Conservation (phyloP, 2,888 invertebrate species). For the Ramazzottius varieornatus region DNA sequence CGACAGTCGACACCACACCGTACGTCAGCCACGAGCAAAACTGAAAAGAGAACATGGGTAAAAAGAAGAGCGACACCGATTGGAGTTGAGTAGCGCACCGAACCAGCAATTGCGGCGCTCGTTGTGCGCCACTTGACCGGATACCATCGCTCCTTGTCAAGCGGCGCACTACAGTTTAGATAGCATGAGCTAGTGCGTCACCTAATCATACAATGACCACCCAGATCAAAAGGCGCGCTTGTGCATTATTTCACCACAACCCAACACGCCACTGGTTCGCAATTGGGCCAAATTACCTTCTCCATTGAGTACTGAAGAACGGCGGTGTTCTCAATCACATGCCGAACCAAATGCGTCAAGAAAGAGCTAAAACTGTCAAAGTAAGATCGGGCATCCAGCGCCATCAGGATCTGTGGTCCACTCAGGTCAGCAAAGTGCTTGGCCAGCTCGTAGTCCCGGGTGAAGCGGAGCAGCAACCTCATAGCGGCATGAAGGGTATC, state of each 20-base stretch:
- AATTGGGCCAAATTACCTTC: constrained; percentile 28
- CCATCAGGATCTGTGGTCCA: constrained; percentile 42
- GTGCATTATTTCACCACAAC: too few relatives aligned
- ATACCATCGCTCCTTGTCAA: too few relatives aligned
- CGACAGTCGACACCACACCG: constrained; percentile 12
- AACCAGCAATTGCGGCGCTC: too few relatives aligned
- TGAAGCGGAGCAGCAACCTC: constrained; percentile 43
- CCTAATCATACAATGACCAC: too few relatives aligned
- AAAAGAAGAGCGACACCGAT: too few relatives aligned
- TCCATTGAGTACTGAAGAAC: constrained; percentile 48
- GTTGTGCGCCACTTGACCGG: too few relatives aligned
- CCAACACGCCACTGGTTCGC: not conserved
- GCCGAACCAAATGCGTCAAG: constrained; percentile 46
- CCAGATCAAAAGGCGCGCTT: too few relatives aligned
- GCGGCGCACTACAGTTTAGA: too few relatives aligned
- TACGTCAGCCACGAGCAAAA: constrained; percentile 1
- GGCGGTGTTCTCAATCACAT: constrained; percentile 45
- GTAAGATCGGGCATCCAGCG: constrained; percentile 39
- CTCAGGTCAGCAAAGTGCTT: constrained; percentile 42
- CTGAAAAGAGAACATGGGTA: not conserved
- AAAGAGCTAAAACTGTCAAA: constrained; percentile 47
- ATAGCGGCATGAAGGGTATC: constrained; percentile 50
- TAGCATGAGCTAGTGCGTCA: too few relatives aligned
- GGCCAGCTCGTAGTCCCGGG: constrained; percentile 43
- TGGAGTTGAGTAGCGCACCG: too few relatives aligned